A percentile compares a stretch with the other conserved stretches of the same genome.
Conservation (phyloP, 2,797 vertebrate genomes). For the Acridotheres tristis region DNA sequence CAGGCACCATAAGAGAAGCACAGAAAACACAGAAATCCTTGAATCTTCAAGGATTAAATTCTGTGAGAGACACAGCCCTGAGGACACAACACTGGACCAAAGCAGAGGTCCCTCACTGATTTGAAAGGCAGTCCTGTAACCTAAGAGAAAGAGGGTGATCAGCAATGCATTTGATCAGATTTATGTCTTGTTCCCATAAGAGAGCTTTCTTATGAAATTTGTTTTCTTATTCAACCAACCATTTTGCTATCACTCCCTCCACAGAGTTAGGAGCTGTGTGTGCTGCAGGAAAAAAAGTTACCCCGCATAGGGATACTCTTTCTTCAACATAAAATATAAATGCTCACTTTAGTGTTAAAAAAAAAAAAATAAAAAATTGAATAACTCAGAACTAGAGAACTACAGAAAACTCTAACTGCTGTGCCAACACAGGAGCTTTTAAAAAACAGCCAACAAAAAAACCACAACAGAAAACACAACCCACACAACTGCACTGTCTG, state of each 20-base stretch:
- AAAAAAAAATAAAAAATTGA: not conserved
- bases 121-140: not conserved
- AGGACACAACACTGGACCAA: not conserved
- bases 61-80: not conserved
- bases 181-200: not conserved
- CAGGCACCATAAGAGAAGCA: not conserved
- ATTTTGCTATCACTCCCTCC: not conserved
- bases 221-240: not conserved
- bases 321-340: not conserved
- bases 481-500: not conserved
- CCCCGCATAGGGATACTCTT: not conserved
- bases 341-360: not conserved
- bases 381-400: not conserved
- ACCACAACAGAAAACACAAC: not conserved
- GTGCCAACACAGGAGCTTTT: not conserved
- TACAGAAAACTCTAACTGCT: not conserved
- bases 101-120: not conserved
- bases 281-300: not conserved
- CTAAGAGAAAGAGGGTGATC: not conserved
- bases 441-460: not conserved
- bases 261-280: not conserved
- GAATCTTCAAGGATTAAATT: not conserved
- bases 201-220: not conserved
- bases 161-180: not conserved
- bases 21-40: not conserved